Conservation (phyloP, 2,888 invertebrate genomes). For the Epinotia nisella region DNA sequence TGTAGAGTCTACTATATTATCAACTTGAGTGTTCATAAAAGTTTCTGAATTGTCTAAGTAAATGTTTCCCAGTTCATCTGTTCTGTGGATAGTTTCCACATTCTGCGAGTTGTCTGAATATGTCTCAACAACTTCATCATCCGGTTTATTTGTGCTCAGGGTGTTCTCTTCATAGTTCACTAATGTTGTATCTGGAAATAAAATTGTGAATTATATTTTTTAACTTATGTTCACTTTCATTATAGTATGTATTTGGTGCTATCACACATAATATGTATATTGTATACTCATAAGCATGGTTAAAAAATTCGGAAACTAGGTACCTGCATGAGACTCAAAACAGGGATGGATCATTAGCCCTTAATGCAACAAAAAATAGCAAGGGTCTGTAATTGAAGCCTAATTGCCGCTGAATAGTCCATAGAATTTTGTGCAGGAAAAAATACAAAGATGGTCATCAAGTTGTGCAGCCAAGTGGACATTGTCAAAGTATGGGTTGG, state of each 20-base stretch:
- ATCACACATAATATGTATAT: too few relatives aligned
- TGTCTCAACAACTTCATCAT: constrained; percentile 69
- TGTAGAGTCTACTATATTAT: constrained; percentile 62
- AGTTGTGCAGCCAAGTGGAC: too few relatives aligned
- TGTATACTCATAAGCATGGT: too few relatives aligned
- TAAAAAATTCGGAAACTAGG: too few relatives aligned
- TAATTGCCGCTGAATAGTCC: too few relatives aligned
- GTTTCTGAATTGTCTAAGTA: constrained; percentile 72
- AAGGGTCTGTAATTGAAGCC: too few relatives aligned
- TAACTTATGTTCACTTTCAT: background rate
- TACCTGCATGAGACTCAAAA: too few relatives aligned
- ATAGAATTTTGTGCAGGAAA: too few relatives aligned
- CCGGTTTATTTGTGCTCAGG: constrained; percentile 56
- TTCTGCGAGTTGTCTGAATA: constrained; percentile 72
- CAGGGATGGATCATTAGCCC: too few relatives aligned
- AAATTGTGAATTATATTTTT: background rate
- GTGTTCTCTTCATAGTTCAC: constrained; percentile 75
- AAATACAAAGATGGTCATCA: too few relatives aligned
- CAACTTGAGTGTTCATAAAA: constrained; percentile 66
- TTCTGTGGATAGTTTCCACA: constrained; percentile 68
- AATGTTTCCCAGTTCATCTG: constrained; percentile 77
- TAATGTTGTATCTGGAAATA: constrained; percentile 73
- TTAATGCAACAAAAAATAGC: too few relatives aligned
- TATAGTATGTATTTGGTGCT: background rate
- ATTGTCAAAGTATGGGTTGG: too few relatives aligned